Evolutionary conservation across 2,113 vertebrate species (phyloP).

Genomic region (Scophthalmus maximus): DNA sequence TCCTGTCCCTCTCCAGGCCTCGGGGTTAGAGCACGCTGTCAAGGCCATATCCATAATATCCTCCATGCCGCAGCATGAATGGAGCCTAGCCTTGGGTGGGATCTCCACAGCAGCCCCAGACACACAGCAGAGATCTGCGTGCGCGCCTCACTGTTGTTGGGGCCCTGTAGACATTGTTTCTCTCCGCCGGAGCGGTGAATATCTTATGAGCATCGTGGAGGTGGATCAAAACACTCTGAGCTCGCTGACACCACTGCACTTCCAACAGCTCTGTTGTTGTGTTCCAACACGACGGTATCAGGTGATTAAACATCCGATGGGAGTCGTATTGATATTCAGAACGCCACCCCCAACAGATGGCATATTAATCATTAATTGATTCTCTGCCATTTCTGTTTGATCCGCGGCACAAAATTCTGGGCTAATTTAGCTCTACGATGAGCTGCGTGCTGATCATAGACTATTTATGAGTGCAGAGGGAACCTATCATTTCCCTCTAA

Average conservation of each 20-base stretch:
- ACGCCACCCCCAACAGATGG: conserved; percentile 75
- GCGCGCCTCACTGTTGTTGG: conserved; percentile 28
- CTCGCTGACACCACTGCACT: conserved; percentile 52
- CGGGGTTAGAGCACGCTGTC: conserved; percentile 56
- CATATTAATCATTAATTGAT: conserved; percentile 82
- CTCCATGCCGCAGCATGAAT: conserved; percentile 58
- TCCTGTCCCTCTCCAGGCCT: conserved; percentile 73
- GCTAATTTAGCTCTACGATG: conserved; percentile 57
- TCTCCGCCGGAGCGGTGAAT: conserved; percentile 59
- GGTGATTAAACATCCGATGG: conserved; percentile 79
- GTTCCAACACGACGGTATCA: conserved; percentile 80
- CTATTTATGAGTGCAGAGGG: conserved; percentile 64
- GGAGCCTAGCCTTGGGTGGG: conserved; percentile 61
- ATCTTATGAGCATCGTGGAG: conserved; percentile 63
- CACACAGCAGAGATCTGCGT: conserved; percentile 56
- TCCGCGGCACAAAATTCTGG: conserved; percentile 55
- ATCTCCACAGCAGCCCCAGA: conserved; percentile 46
- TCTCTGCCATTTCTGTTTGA: conserved; percentile 72
- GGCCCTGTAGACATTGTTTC: conserved; percentile 41
- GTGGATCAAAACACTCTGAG: conserved; percentile 75
- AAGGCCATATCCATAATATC: conserved; percentile 66
- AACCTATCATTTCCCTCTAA: conserved; percentile 67
- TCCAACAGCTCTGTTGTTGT: conserved; percentile 70
- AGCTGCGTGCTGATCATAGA: conserved; percentile 55
- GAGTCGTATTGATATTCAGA: conserved; percentile 78